Evolutionary conservation across 2,797 vertebrate genomes (phyloP).

Genomic region (Leontopithecus rosalia): DNA sequence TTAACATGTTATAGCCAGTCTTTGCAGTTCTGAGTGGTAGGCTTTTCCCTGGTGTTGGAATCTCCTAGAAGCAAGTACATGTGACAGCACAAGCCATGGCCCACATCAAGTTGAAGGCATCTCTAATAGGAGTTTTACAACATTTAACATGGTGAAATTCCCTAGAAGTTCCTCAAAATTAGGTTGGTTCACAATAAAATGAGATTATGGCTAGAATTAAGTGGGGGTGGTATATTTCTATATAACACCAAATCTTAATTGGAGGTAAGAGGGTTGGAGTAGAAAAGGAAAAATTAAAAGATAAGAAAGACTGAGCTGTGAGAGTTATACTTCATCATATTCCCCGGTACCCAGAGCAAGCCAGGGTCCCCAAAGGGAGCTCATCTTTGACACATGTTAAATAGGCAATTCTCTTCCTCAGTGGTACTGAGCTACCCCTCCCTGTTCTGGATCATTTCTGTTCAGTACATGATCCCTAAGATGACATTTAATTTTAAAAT

Average conservation of each 20-base stretch:
- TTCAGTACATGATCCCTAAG: neutral
- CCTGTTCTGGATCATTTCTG: conserved; percentile 11
- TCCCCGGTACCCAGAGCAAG: neutral
- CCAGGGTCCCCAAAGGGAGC: neutral
- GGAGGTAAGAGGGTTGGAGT: neutral
- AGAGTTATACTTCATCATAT: conserved; percentile 9
- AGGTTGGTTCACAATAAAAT: neutral
- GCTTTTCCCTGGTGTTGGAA: neutral
- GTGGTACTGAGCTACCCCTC: neutral
- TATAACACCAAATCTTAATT: neutral
- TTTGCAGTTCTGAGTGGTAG: neutral
- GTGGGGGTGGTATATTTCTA: neutral
- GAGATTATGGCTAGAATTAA: neutral
- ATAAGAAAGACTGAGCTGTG: neutral
- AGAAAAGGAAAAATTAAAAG: conserved; percentile 7
- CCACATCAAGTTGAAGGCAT: neutral
- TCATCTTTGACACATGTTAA: conserved; percentile 13
- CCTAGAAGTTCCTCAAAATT: neutral
- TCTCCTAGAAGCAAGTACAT: neutral
- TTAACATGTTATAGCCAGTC: neutral
- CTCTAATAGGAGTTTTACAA: neutral
- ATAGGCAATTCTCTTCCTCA: conserved; percentile 2
- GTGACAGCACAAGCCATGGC: neutral
- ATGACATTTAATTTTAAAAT: neutral
- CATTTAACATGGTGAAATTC: neutral